Evolutionary conservation across 2,113 vertebrate species (phyloP), one percentile per base, ranked within the genome.

Genomic region (Calidris pugnax): DNA sequence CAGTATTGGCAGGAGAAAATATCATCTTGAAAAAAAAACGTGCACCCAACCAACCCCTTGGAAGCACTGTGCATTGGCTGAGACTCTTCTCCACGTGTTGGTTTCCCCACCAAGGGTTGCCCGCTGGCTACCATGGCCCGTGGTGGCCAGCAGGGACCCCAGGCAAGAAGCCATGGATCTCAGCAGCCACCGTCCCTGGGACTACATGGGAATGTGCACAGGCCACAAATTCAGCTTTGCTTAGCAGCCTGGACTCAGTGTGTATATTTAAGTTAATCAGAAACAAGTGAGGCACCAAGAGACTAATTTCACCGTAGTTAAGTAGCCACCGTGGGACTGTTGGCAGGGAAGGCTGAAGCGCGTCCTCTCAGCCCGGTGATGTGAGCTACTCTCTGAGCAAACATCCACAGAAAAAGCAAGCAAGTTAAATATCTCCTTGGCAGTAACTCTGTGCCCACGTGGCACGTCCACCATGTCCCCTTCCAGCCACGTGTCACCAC

Each of bases 281-380:
- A 90, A 96, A 92, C 90, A 90, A 96, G 72, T 45, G 59, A 95
- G 51, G 7, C 88, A 89, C 97, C 83, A 66, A 72, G 83, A 69
- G 86, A 56, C 64, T 48, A 47, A 93, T 92, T 86, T 86, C 73
- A 39, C n/a, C 7, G 3, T 14, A 7, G 47, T 47, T 80, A 77
- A 81, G 63, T 35, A 74, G 68, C 83, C 90, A n/a, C 75, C 8
- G 9, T 3, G 21, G 82, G 72, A 74, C 39, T 35, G 6, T 30
- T 59, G 79, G 79, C 33, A 15, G 87, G 45, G 85, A 85, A 86
- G 79, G 82, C 87, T 86, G 87, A 41, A 47, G 32, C 5, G 3
- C 2, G 0, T 77, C 72, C 60, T 39, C 55, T 39, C 90, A 20
- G 51, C 35, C 63, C 1, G 0, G 51, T 45, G 72, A 24, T 1